Conservation (phyloP, 2,888 invertebrate genomes). For the Leptura quadrifasciata region DNA sequence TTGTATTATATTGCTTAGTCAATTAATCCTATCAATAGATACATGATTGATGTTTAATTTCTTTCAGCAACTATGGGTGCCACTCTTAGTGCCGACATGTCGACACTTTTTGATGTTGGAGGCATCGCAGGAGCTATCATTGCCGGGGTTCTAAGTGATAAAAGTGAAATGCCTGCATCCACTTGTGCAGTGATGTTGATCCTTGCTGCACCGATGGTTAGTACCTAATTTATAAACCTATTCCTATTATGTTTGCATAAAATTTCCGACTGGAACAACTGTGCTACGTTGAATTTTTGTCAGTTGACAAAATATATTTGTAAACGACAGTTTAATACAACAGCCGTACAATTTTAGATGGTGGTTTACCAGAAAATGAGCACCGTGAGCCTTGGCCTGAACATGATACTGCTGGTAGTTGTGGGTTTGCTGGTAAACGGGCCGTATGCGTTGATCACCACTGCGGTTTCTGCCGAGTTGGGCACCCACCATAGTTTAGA, state of each 20-base stretch:
- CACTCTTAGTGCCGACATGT: slow-evolving; percentile 83
- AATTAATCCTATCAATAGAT: too few species aligned
- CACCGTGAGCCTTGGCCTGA: slow-evolving; percentile 77
- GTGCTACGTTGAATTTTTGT: background rate
- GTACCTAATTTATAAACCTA: slow-evolving; percentile 52
- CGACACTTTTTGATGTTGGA: slow-evolving; percentile 91
- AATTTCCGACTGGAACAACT: background rate
- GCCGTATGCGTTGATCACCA: slow-evolving; percentile 96
- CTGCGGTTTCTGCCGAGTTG: slow-evolving; percentile 95
- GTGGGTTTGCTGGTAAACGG: slow-evolving; percentile 94
- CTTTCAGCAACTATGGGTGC: slow-evolving; percentile 80
- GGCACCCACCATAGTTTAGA: slow-evolving; percentile 89
- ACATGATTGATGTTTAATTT: too few species aligned
- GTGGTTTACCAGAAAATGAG: slow-evolving; percentile 84
- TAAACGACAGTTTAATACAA: too few species aligned
- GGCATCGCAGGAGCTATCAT: slow-evolving; percentile 92
- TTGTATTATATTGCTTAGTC: too few species aligned
- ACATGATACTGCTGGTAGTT: slow-evolving; percentile 81
- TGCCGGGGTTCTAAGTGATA: slow-evolving; percentile 91
- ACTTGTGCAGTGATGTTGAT: slow-evolving; percentile 90
- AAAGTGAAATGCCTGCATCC: slow-evolving; percentile 88
- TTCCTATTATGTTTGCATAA: background rate
- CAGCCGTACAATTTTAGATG: slow-evolving; percentile 77
- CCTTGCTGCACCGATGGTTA: slow-evolving; percentile 88
- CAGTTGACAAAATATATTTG: too few species aligned